These are phyloP conservation scores for Melanargia galathea DNA, from an alignment of 2,888 invertebrate species.

Conservation along the genomic window DNA sequence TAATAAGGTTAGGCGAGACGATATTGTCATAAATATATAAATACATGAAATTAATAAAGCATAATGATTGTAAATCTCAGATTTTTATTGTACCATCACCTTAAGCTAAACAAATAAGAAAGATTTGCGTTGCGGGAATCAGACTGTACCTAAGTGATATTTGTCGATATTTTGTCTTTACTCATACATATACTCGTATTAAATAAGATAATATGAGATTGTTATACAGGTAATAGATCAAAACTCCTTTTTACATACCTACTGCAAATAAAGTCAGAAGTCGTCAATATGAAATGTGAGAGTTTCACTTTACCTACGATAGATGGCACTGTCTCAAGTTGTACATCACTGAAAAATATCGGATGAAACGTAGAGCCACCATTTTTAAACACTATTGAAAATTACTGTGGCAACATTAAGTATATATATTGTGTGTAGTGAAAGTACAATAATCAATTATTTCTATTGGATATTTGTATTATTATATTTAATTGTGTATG, in stretches of 20 bases:
- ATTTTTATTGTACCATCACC: constrained; percentile 62
- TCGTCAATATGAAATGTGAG: background rate
- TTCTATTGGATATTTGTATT: too few relatives aligned
- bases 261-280: background rate
- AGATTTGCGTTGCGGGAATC: background rate
- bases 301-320: background rate
- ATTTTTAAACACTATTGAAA: background rate
- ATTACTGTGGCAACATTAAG: background rate
- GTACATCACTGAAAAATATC: background rate
- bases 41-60: constrained; percentile 84
- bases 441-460: too few relatives aligned
- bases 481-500: too few relatives aligned
- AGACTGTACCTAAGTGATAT: too few relatives aligned
- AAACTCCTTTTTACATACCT: too few relatives aligned
- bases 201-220: too few relatives aligned
- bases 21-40: constrained; percentile 84
- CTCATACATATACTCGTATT: too few relatives aligned
- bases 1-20: constrained; percentile 83
- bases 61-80: constrained; percentile 78
- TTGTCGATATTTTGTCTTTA: too few relatives aligned
- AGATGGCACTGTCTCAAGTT: constrained; percentile 5
- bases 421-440: too few relatives aligned
- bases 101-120: background rate
- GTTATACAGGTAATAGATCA: too few relatives aligned
- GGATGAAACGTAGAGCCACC: background rate